phyloP scores from a whole-genome alignment of 2,888 invertebrate genomes.

The Chrysolina oricalcia region DNA sequence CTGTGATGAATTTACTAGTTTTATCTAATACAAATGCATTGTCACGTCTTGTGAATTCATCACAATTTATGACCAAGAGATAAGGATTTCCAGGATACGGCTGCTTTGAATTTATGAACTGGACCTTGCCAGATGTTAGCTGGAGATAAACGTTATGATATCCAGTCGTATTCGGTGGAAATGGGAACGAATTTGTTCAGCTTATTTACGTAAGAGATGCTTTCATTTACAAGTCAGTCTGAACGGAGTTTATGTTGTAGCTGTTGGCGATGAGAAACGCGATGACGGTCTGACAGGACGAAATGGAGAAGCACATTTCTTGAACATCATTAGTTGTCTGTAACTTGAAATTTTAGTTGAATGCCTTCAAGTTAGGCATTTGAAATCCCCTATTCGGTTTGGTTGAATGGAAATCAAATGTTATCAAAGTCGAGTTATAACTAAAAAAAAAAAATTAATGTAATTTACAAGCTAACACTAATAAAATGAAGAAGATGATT shows the following conservation, averaged over 20 bases:
- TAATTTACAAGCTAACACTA: too few species aligned
- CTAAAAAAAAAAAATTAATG: too few species aligned
- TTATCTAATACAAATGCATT: not conserved
- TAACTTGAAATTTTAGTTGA: too few species aligned
- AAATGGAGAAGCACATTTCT: not conserved
- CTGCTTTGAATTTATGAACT: not conserved
- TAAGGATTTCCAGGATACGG: conserved; percentile 8
- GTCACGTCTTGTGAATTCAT: not conserved
- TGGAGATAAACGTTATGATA: not conserved
- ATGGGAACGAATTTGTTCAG: not conserved
- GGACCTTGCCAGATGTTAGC: not conserved
- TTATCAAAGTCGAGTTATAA: too few species aligned
- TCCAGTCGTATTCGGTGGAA: not conserved
- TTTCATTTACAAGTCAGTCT: not conserved
- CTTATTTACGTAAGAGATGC: not conserved
- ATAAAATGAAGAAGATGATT: too few species aligned
- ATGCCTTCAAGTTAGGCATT: too few species aligned
- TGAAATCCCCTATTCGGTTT: too few species aligned
- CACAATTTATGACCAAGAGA: not conserved
- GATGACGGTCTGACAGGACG: not conserved
- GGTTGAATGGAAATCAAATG: too few species aligned
- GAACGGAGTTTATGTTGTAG: not conserved
- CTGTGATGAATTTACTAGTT: not conserved
- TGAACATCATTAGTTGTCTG: not conserved
- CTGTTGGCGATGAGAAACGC: not conserved